Conservation (phyloP, 2,113 vertebrate genomes). For the Campylomormyrus tamandua region DNA sequence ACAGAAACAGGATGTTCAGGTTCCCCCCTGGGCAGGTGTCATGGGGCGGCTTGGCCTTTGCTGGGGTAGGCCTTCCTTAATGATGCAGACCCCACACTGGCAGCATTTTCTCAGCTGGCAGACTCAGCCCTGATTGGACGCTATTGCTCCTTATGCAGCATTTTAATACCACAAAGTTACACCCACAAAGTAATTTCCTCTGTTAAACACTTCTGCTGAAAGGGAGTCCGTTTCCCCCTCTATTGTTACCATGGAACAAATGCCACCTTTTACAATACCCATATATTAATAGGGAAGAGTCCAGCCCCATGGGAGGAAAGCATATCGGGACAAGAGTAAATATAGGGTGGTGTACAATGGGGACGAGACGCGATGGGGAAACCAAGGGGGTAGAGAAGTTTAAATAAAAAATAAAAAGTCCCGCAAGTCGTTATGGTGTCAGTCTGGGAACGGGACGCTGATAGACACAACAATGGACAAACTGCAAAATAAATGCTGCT, state of each 20-base stretch:
- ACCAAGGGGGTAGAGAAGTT: not conserved
- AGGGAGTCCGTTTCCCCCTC: slow-evolving; percentile 13
- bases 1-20: not conserved
- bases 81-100: not conserved
- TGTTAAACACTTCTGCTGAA: slow-evolving; percentile 13
- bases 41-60: not conserved
- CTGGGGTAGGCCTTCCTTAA: not conserved
- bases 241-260: slow-evolving; percentile 31
- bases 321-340: not conserved
- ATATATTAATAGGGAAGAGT: not conserved
- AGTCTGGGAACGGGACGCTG: not conserved
- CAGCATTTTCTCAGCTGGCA: slow-evolving; percentile 17
- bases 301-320: not conserved
- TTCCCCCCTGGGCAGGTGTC: not conserved
- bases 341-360: not conserved
- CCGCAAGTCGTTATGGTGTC: not conserved
- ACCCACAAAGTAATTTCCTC: slow-evolving; percentile 18
- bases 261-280: not conserved
- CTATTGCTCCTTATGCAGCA: not conserved
- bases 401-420: not conserved
- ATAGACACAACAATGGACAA: not conserved
- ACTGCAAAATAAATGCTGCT: not conserved
- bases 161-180: slow-evolving; percentile 10
- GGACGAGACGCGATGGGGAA: not conserved
- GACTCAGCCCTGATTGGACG: slow-evolving; percentile 19